Percentiles rank a stretch among this genome's conserved stretches.
These are phyloP conservation scores for Calyptomena viridis DNA, from an alignment of 2,113 vertebrate species.

Conservation along the genomic window DNA sequence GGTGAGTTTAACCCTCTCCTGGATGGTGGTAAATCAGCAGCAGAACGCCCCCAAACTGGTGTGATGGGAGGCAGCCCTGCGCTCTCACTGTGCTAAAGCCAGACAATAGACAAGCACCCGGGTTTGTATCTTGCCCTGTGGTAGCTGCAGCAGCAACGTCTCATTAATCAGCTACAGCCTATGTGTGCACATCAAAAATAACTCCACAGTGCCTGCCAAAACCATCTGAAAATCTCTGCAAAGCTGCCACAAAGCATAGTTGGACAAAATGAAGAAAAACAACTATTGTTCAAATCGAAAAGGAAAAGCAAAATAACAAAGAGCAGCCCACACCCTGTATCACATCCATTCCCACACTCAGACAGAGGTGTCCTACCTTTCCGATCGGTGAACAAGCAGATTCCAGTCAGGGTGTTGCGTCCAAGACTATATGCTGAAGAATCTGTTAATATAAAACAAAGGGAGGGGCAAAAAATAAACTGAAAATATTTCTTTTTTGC, in stretches of 20 bases:
- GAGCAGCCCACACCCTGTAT: neutral
- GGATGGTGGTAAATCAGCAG: neutral
- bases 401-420: constrained; percentile 40
- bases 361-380: constrained; percentile 71
- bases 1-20: neutral
- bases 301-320: neutral
- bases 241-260: neutral
- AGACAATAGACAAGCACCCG: neutral
- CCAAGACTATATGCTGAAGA: constrained; percentile 40
- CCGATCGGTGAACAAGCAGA: constrained; percentile 53
- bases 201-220: neutral
- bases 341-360: neutral
- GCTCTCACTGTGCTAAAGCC: neutral
- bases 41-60: rapidly evolving
- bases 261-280: neutral
- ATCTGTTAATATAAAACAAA: constrained; percentile 66
- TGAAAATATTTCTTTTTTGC: neutral
- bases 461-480: neutral
- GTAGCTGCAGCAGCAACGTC: neutral
- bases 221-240: neutral
- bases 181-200: neutral
- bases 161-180: neutral
- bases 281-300: neutral
- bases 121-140: neutral
- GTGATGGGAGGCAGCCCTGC: neutral